Evolutionary conservation across 2,113 vertebrate species (phyloP).

Genomic region (Narcine bancroftii): DNA sequence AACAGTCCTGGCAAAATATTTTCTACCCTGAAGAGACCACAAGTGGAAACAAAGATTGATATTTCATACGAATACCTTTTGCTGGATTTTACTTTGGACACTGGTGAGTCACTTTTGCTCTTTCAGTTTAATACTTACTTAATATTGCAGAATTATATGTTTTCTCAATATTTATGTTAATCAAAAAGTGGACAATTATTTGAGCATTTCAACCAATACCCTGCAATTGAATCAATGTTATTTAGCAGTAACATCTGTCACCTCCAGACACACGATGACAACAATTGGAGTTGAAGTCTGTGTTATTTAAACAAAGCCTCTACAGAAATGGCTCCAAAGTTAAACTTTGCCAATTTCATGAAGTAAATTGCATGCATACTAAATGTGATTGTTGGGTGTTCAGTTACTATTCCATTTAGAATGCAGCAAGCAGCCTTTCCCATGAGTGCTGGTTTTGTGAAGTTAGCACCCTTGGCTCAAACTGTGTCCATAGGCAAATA

Average conservation of each 20-base stretch:
- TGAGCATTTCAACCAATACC: background rate
- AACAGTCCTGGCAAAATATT: constrained; percentile 96
- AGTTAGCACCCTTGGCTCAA: constrained; percentile 3
- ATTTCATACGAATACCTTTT: constrained; percentile 83
- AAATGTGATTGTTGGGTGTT: background rate
- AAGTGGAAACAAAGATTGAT: constrained; percentile 86
- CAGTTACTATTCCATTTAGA: background rate
- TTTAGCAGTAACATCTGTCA: background rate
- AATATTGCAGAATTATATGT: background rate
- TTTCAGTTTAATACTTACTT: background rate
- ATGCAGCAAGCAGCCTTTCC: background rate
- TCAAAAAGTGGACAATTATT: background rate
- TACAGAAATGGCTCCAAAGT: background rate
- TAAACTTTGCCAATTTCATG: background rate
- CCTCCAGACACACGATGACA: background rate
- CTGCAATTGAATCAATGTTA: background rate
- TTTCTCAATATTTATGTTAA: background rate
- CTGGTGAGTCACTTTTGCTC: constrained; percentile 55
- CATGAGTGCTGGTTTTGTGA: background rate
- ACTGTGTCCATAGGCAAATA: constrained; percentile 49
- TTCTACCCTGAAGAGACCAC: constrained; percentile 88
- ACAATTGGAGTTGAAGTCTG: background rate
- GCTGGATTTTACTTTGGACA: constrained; percentile 89
- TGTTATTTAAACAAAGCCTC: background rate
- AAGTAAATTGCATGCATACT: background rate